Conservation (phyloP, 2,113 vertebrate species). For the Passer domesticus region DNA sequence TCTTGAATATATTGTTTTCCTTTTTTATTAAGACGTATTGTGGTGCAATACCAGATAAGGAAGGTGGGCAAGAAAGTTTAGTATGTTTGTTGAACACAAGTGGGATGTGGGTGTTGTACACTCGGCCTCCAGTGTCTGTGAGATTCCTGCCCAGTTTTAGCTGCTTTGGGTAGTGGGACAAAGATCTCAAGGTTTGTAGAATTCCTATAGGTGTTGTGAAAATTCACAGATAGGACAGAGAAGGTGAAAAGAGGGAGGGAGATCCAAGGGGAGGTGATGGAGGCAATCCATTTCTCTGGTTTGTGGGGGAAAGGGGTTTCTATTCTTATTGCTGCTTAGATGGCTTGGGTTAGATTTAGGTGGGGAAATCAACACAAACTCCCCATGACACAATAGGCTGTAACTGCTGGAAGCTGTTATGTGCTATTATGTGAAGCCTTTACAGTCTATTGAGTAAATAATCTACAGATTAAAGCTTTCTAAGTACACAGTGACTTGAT, state of each 20-base stretch:
- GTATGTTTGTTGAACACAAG: neutral
- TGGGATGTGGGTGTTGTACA: neutral
- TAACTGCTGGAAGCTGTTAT: neutral
- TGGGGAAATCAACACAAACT: neutral
- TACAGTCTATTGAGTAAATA: conserved; percentile 60
- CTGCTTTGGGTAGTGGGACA: no score
- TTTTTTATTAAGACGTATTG: neutral
- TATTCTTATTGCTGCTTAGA: neutral
- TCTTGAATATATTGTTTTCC: neutral
- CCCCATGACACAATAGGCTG: neutral
- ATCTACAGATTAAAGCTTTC: conserved; percentile 60
- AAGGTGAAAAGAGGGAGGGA: neutral
- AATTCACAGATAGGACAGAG: neutral
- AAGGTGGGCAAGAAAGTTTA: neutral
- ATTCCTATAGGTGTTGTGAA: neutral
- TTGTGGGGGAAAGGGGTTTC: neutral
- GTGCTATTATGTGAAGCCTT: neutral
- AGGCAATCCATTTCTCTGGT: neutral
- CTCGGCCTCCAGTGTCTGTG: neutral
- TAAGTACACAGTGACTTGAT: conserved; percentile 36
- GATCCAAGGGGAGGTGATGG: neutral
- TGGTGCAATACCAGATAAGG: neutral
- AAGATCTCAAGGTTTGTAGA: neutral
- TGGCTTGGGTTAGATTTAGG: neutral
- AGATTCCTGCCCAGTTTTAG: neutral